These are phyloP conservation scores for Montifringilla adamsi DNA, from an alignment of 2,113 vertebrate species.

Conservation along the genomic window DNA sequence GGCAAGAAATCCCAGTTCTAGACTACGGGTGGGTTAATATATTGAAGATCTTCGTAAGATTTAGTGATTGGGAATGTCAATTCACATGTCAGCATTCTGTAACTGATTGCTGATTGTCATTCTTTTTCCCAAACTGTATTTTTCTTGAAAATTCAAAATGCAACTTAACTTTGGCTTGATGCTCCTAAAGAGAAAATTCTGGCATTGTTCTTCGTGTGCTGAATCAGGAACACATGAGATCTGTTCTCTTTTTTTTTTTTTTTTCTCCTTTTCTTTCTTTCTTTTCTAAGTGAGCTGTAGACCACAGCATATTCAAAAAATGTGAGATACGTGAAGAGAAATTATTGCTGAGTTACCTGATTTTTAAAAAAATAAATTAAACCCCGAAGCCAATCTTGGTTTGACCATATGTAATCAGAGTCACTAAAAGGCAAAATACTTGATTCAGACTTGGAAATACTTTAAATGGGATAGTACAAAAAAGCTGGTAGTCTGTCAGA, in stretches of 20 bases:
- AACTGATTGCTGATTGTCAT: neutral
- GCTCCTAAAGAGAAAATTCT: neutral
- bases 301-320: neutral
- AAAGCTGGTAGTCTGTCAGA: neutral
- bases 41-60: neutral
- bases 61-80: neutral
- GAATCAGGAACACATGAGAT: neutral
- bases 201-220: neutral
- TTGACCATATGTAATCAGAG: neutral
- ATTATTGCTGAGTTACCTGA: neutral
- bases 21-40: neutral
- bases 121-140: neutral
- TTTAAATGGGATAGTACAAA: neutral
- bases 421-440: neutral
- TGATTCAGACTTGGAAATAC: neutral
- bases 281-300: neutral
- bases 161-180: neutral
- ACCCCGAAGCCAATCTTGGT: neutral
- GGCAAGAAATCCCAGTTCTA: neutral
- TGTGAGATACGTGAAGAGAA: neutral
- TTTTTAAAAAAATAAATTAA: too few species aligned
- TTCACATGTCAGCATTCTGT: accelerated
- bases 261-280: neutral
- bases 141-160: neutral
- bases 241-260: neutral